Conservation (phyloP, 1,140 invertebrate genomes). For the Aricia agestis region DNA sequence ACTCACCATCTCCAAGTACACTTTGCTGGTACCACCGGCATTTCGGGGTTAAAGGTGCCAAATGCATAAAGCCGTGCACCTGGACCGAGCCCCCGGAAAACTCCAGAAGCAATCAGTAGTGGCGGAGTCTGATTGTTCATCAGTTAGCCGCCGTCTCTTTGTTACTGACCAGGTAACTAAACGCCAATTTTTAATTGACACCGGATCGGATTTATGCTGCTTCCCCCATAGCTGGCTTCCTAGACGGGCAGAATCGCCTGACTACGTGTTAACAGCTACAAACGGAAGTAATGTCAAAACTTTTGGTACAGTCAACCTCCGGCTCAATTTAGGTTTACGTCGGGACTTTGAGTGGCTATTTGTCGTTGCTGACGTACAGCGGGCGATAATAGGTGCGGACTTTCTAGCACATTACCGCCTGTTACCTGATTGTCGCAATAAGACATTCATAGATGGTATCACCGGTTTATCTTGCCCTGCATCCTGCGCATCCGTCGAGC, state of each 20-base stretch:
- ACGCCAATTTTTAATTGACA: neutral
- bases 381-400: slow-evolving; percentile 50
- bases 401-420: slow-evolving; percentile 44
- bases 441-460: neutral
- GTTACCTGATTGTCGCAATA: slow-evolving; percentile 19
- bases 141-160: neutral
- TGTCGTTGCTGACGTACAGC: slow-evolving; percentile 40
- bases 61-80: neutral
- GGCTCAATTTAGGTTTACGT: neutral
- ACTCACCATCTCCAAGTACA: neutral
- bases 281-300: neutral
- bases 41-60: neutral
- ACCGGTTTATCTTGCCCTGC: neutral
- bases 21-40: neutral
- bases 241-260: neutral
- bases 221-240: neutral
- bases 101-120: neutral
- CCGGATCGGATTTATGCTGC: neutral
- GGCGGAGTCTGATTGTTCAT: neutral
- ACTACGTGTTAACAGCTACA: neutral
- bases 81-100: neutral
- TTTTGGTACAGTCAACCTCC: neutral
- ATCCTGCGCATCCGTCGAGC: neutral
- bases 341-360: slow-evolving; percentile 32
- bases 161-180: neutral